Evolutionary conservation across 2,113 vertebrate genomes (phyloP).

Genomic region (Cettia cetti): DNA sequence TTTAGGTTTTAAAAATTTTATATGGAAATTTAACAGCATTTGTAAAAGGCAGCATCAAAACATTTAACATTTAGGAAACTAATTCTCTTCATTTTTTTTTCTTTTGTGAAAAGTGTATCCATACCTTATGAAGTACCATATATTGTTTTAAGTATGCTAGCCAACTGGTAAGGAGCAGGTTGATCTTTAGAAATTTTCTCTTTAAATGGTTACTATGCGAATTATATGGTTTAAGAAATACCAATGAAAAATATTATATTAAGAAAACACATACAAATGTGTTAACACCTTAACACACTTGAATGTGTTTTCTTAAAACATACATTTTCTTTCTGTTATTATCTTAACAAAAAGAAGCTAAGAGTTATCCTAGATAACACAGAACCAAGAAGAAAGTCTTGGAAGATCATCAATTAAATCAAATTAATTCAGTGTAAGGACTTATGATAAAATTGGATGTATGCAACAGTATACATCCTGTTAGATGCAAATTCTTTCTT

Average conservation of each 20-base stretch:
- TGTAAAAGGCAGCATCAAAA: neutral
- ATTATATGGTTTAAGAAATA: neutral
- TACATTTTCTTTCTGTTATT: too few species aligned
- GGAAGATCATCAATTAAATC: neutral
- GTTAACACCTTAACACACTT: too few species aligned
- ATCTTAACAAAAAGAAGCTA: neutral
- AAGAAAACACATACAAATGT: neutral
- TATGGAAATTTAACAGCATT: neutral
- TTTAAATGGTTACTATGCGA: neutral
- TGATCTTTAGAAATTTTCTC: neutral
- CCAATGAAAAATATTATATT: neutral
- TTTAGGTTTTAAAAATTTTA: neutral
- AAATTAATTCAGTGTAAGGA: neutral
- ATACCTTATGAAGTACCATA: neutral
- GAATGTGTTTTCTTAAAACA: too few species aligned
- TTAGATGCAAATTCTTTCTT: neutral
- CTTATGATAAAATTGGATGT: neutral
- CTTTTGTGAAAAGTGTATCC: neutral
- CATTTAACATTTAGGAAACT: neutral
- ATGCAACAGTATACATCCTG: neutral
- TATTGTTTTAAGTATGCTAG: neutral
- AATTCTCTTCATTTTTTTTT: neutral
- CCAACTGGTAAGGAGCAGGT: neutral
- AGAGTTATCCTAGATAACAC: neutral
- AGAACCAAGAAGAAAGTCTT: neutral